These are phyloP conservation scores for Phortica okadai DNA, from an alignment of 2,888 invertebrate genomes.

Conservation along the genomic window DNA sequence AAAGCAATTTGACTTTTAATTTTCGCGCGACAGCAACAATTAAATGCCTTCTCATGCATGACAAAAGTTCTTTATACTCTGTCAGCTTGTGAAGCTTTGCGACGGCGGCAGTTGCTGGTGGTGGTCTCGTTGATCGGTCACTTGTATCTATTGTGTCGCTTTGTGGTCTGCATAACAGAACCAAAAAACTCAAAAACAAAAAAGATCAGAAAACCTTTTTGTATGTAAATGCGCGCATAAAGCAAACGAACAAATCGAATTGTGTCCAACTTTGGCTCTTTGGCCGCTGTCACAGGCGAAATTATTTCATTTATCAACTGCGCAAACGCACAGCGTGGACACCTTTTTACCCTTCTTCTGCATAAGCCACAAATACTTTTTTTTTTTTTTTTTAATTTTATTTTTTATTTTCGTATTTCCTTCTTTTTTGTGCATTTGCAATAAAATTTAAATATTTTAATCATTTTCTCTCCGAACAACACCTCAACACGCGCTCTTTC, in stretches of 20 bases:
- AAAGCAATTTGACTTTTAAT: not conserved
- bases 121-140: no score
- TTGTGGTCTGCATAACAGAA: no score
- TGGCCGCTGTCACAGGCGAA: constrained; percentile 37
- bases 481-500: constrained; percentile 3
- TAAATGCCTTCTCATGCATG: constrained; percentile 24
- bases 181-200: no score
- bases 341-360: not conserved
- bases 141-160: no score
- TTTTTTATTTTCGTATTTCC: not conserved
- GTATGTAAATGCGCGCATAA: not conserved
- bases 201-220: not conserved
- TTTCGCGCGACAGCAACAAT: constrained; percentile 29
- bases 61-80: not conserved
- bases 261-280: not conserved
- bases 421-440: not conserved
- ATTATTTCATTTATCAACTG: constrained; percentile 64
- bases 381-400: not conserved
- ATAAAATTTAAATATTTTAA: constrained; percentile 66
- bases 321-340: constrained; percentile 55
- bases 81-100: no score
- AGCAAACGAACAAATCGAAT: not conserved
- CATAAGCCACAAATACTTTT: not conserved
- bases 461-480: constrained; percentile 55
- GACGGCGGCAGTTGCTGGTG: no score